Base-by-base conservation (phyloP, 2,888 invertebrate genomes). In the Epistrophella euchroma region DNA sequence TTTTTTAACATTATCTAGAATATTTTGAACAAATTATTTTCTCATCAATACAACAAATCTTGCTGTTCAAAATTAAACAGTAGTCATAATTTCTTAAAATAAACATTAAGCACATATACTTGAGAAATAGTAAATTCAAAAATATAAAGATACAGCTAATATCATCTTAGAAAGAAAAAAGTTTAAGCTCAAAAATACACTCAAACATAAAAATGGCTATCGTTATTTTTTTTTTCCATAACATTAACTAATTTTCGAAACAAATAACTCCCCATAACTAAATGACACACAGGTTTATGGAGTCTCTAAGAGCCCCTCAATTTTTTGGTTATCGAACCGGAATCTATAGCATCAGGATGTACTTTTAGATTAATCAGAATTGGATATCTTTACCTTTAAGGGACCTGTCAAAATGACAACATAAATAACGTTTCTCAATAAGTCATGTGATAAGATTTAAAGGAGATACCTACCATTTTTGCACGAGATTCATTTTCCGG, bases 351-450 rank as follows among this genome's bases (percentile, higher is more conserved):
- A n/a, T n/a, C n/a, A 19, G 43, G 17, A 32, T 19, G 37, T 55
- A 35, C 47, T 15, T 66, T 66, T 37, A 58, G 45, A 32, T 72
- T 37, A 47, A 73, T 66, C 40, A 22, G 60, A 58, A 73, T 47
- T 32, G 40, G 28, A 47, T 58, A 43, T 17, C 11, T 60, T 15
- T 55, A 35, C 60, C 52, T 60, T 58, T 28, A 28, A 17, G 40
- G 28, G 50, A 68, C 25, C 37, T 66, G 28, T 64, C 64, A 35
- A 56, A n/a, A 56, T 47, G 56, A 28, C 10, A 40, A 45, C 11
- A 66, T 55, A 56, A 55, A 19, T 50, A 52, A 22, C 40, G 15
- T 10, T 40, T 15, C 62, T 17, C 40, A 60, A 37, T 37, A 60
- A 60, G 60, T 22, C 37, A 60, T 22, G 60, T 22, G 40, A 40